Evolutionary conservation across 2,113 vertebrate species (phyloP), one percentile per base, ranked within the genome.

Genomic region (Numenius arquata): DNA sequence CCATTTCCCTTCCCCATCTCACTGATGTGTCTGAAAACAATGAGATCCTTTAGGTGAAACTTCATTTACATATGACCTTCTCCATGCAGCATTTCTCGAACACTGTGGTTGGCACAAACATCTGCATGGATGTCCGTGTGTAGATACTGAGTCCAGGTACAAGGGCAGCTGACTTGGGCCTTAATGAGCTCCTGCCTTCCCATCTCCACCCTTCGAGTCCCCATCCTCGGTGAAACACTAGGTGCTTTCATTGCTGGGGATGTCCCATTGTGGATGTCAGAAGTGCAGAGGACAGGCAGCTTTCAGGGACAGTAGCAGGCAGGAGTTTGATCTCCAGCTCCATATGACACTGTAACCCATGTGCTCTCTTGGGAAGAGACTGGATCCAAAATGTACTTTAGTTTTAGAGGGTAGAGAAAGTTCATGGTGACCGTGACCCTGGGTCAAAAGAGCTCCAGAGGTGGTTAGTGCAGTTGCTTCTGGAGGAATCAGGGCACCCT

Each of bases 151-250:
- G 26, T 18, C 32, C 20, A 53, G 53, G n/a, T 19, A 29, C 12
- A n/a, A 71, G 23, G 38, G 23, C 14, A 85, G 27, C 13, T 1
- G 4, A 48, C 0, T 23, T 66, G 85, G 38, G 40, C n/a, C 30
- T 58, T 36, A 38, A 61, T 2, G 32, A 38, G 15, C 16, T 68
- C 59, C 58, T 67, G 26, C 25, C 34, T 73, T 77, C 38, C 36
- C 47, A 26, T 21, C 63, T n/a, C 40, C 41, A 50, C 21, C 6
- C 15, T 32, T 26, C 0, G 0, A 20, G 17, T 25, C 13, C 4
- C 8, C 43, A 47, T 43, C 36, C 29, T 47, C 1, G 0, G 45
- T 53, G 56, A 58, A 75, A 36, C 45, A 40, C 21, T 40, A 62
- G 50, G 16, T 10, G 15, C 52, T 38, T 34, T 34, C 14, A 11